Conservation (phyloP, 2,888 invertebrate species). For the Actias luna region DNA sequence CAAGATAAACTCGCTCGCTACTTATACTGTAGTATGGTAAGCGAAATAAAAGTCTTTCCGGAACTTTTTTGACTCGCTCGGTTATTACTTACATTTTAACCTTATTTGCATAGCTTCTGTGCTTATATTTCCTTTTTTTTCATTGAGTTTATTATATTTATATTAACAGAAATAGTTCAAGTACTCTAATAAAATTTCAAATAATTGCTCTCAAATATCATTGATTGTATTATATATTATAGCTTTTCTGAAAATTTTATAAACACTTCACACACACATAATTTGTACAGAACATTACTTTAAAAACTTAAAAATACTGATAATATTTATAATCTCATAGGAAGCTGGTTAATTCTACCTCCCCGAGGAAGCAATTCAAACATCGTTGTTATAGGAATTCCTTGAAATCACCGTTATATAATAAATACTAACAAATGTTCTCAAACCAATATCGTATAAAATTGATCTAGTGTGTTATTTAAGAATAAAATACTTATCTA, state of each 20-base stretch:
- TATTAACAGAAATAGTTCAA: too few relatives aligned
- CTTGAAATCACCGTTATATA: constrained; percentile 57
- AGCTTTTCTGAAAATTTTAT: too few relatives aligned
- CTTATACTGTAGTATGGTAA: constrained; percentile 48
- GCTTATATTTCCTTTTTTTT: not conserved
- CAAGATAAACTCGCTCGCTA: constrained; percentile 68
- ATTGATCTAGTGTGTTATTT: constrained; percentile 41
- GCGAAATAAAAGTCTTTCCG: constrained; percentile 48
- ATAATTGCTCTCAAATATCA: too few relatives aligned
- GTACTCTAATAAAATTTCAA: too few relatives aligned
- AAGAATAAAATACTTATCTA: constrained; percentile 20
- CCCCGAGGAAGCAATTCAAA: constrained; percentile 57
- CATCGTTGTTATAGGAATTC: constrained; percentile 75
- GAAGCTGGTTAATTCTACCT: constrained; percentile 49
- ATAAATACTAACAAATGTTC: constrained; percentile 58
- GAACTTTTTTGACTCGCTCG: constrained; percentile 18
- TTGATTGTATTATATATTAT: too few relatives aligned
- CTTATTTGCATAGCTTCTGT: not conserved
- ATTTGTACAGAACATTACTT: too few relatives aligned
- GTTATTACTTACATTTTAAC: not conserved
- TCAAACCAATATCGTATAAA: constrained; percentile 64
- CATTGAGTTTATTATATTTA: too few relatives aligned
- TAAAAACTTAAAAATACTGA: too few relatives aligned
- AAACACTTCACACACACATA: too few relatives aligned
- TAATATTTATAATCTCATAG: constrained; percentile 32